phyloP scores from a whole-genome alignment of 2,797 vertebrate genomes.

The Borostomias antarcticus region DNA sequence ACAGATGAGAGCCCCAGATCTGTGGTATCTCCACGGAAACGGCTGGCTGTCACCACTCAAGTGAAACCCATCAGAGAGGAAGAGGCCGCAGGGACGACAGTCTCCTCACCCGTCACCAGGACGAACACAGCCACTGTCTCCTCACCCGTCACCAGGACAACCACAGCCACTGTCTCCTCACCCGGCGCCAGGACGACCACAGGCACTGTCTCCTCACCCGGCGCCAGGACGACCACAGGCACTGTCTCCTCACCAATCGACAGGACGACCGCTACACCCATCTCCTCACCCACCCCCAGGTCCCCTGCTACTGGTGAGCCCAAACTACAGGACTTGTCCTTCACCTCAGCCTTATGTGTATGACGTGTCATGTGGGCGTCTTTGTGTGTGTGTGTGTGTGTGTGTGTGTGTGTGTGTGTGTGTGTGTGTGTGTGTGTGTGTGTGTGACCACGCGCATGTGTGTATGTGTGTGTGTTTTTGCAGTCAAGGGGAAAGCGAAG shows the following conservation, averaged over 20 bases:
- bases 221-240: no score
- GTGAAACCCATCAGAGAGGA: conserved; percentile 16
- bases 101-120: no score
- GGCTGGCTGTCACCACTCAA: conserved; percentile 28
- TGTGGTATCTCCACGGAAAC: conserved; percentile 44
- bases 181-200: no score
- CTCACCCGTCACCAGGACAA: no score
- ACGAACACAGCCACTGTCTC: no score
- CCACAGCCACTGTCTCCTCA: no score
- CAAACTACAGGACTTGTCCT: background rate
- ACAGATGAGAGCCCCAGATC: conserved; percentile 42
- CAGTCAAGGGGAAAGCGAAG: conserved; percentile 62
- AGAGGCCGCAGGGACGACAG: conserved; percentile 1
- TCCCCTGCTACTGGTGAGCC: conserved; percentile 58
- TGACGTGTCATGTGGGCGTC: no score
- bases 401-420: background rate
- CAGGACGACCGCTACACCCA: background rate
- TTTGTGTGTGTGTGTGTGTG: background rate
- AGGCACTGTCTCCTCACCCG: no score
- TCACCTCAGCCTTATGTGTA: background rate
- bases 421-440: background rate
- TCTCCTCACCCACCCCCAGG: conserved; percentile 40
- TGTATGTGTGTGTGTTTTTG: conserved; percentile 5
- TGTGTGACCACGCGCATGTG: background rate
- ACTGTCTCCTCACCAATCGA: no score